phyloP scores from a whole-genome alignment of 2,113 vertebrate species.

The Apus apus region DNA sequence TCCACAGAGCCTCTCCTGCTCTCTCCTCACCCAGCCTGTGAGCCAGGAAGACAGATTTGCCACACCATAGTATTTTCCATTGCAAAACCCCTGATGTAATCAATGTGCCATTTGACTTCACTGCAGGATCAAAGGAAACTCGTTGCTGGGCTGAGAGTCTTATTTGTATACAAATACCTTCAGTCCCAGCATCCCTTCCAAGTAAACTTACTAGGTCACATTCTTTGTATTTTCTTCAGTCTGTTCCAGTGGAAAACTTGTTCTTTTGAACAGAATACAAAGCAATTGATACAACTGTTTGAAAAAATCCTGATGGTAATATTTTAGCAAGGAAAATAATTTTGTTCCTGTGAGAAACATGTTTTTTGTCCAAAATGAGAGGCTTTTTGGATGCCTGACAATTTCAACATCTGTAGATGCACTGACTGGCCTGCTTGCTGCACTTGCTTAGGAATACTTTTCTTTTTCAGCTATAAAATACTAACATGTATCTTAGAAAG shows the following conservation, averaged over 20 bases:
- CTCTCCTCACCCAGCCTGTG: neutral
- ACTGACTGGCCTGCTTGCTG: neutral
- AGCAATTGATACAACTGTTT: neutral
- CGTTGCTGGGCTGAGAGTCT: neutral
- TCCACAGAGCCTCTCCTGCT: neutral
- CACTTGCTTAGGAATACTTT: slow-evolving; percentile 39
- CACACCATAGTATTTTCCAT: slow-evolving; percentile 1
- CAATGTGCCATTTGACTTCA: neutral
- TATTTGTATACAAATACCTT: neutral
- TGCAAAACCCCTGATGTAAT: neutral
- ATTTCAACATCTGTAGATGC: slow-evolving; percentile 35
- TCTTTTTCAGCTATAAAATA: neutral
- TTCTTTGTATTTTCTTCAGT: neutral
- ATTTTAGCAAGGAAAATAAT: neutral
- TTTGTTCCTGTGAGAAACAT: slow-evolving; percentile 13
- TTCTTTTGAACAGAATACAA: neutral
- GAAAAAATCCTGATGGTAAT: slow-evolving; percentile 19
- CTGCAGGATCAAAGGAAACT: neutral
- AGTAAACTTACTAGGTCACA: neutral
- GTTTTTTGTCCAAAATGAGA: neutral
- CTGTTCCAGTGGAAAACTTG: neutral
- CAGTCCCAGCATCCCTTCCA: neutral
- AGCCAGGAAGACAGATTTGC: neutral
- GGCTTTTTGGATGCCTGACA: slow-evolving; percentile 16
- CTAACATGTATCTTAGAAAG: neutral